A percentile compares a stretch with the other conserved stretches of the same genome.
These are phyloP conservation scores for Oncorhynchus kisutch DNA, from an alignment of 2,113 vertebrate species.

Conservation along the genomic window DNA sequence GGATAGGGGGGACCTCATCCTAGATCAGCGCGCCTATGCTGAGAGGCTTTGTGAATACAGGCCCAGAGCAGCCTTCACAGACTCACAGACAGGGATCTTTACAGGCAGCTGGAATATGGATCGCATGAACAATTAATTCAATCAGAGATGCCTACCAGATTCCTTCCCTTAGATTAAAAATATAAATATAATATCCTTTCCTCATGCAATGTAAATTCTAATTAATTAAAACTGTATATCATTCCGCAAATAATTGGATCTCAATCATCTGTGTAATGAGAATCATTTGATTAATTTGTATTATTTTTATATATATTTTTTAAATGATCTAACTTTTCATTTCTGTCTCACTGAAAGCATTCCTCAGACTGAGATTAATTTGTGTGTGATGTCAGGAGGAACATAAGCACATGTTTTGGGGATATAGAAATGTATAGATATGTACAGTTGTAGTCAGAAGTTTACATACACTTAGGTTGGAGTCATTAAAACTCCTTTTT, in stretches of 20 bases:
- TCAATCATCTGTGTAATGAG: constrained; percentile 71
- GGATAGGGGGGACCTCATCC: too few relatives aligned
- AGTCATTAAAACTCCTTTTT: too few relatives aligned
- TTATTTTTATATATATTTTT: not conserved
- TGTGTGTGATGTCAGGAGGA: constrained; percentile 26
- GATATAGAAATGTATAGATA: constrained; percentile 2
- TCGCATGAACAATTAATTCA: constrained; percentile 45
- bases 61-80: not conserved
- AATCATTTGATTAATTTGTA: constrained; percentile 59
- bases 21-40: too few relatives aligned
- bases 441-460: not conserved
- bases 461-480: too few relatives aligned
- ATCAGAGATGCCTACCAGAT: constrained; percentile 40
- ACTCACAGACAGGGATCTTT: not conserved
- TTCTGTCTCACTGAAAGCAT: constrained; percentile 3
- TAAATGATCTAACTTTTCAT: constrained; percentile 11
- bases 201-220: constrained; percentile 58
- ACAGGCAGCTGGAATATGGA: constrained; percentile 11
- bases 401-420: constrained; percentile 35
- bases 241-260: constrained; percentile 63
- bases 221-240: constrained; percentile 66
- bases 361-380: constrained; percentile 29
- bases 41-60: too few relatives aligned
- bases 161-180: constrained; percentile 45
- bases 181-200: constrained; percentile 45